Percentiles rank a stretch among this genome's conserved stretches.
These are phyloP conservation scores for Todiramphus saurophagus DNA, from an alignment of 2,113 vertebrate genomes.

Conservation along the genomic window DNA sequence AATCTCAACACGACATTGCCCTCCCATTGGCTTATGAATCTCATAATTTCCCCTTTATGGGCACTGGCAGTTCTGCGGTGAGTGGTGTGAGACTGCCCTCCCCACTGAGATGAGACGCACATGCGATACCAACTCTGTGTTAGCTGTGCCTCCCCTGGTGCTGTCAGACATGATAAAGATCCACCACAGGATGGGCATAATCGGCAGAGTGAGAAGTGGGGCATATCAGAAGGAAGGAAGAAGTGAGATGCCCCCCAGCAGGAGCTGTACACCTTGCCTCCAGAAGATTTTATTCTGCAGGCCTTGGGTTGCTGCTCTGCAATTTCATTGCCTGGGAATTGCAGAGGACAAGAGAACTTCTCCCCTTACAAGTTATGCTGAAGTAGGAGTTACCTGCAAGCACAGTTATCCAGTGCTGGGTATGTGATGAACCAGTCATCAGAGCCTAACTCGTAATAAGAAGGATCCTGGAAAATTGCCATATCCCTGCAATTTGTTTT, in stretches of 20 bases:
- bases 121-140: rapidly evolving
- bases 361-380: neutral
- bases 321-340: neutral
- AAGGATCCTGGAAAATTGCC: neutral
- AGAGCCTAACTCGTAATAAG: neutral
- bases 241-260: neutral
- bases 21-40: neutral
- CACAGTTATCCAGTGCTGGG: neutral
- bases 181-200: rapidly evolving
- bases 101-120: rapidly evolving
- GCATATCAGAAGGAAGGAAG: neutral
- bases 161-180: rapidly evolving
- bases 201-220: rapidly evolving
- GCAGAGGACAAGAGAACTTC: neutral
- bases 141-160: rapidly evolving
- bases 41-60: neutral
- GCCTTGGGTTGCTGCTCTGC: neutral
- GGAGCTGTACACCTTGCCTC: neutral
- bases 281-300: neutral
- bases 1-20: rapidly evolving
- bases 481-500: neutral
- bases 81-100: neutral
- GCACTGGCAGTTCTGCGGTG: neutral
- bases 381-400: neutral
- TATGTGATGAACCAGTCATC: neutral